Percentiles rank a stretch among this genome's conserved stretches.
Evolutionary conservation across 2,888 invertebrate species (phyloP).

Genomic region (Diloba caeruleocephala): DNA sequence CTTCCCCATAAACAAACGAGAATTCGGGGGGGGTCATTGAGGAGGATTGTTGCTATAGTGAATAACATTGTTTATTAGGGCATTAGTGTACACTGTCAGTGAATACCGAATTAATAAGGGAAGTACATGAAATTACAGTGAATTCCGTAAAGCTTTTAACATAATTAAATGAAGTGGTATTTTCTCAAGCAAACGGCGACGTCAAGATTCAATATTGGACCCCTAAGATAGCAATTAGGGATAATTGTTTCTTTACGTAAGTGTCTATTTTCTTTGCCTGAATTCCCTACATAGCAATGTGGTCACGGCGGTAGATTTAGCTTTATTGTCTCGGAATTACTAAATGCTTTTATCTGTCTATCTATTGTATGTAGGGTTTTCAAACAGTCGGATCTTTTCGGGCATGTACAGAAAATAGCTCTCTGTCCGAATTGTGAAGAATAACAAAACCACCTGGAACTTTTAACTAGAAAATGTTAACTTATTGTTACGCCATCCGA

Average conservation of each 20-base stretch:
- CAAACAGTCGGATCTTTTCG: not conserved
- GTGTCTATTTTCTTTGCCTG: constrained; percentile 7
- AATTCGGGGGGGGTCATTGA: no score
- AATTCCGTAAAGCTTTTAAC: constrained; percentile 37
- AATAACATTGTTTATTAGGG: constrained; percentile 5
- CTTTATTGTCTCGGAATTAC: constrained; percentile 25
- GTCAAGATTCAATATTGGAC: constrained; percentile 17
- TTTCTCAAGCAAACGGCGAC: constrained; percentile 13
- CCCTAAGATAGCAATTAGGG: constrained; percentile 18
- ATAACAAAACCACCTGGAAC: no score
- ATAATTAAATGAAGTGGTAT: constrained; percentile 39
- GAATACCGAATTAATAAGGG: constrained; percentile 16
- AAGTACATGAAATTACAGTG: constrained; percentile 27
- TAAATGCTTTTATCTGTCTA: constrained; percentile 6
- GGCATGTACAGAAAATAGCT: no score
- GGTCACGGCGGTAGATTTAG: constrained; percentile 10
- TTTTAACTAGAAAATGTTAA: no score
- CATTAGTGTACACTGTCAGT: constrained; percentile 7
- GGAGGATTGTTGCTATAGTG: not conserved
- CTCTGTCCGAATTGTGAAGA: no score
- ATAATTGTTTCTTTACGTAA: constrained; percentile 19
- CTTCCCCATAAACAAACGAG: no score
- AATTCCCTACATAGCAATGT: constrained; percentile 5
- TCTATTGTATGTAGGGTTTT: not conserved
- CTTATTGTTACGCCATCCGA: no score